Conservation (phyloP, 2,797 vertebrate genomes). For the Phrynocephalus vlangalii region DNA sequence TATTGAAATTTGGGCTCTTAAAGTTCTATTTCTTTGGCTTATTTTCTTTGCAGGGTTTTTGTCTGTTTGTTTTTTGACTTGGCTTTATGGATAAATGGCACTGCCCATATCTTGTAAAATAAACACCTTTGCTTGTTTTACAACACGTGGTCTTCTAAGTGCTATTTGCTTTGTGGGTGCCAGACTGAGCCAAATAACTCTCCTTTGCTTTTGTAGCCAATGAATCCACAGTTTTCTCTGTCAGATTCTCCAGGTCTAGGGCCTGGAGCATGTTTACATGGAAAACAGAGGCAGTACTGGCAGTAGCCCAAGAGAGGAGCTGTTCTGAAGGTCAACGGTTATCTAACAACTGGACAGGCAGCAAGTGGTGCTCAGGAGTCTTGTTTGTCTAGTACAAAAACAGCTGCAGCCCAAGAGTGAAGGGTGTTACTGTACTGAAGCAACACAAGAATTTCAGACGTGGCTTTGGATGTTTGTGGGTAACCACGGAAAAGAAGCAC, state of each 20-base stretch:
- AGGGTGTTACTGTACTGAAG: not conserved
- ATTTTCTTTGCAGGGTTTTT: not conserved
- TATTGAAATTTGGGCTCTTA: not conserved
- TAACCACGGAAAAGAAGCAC: not conserved
- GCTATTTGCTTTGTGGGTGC: conserved; percentile 18
- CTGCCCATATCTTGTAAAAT: not conserved
- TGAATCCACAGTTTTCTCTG: not conserved
- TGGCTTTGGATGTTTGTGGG: not conserved
- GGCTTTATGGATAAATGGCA: not conserved
- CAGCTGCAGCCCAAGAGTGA: no score
- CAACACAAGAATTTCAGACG: not conserved
- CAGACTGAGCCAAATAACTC: conserved; percentile 1
- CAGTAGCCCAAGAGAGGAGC: conserved; percentile 4
- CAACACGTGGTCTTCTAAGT: not conserved
- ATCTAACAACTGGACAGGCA: not conserved
- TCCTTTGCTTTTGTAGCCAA: conserved; percentile 16
- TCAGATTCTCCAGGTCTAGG: not conserved
- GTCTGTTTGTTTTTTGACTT: not conserved
- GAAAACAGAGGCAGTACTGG: conserved; percentile 14
- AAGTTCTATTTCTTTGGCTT: not conserved
- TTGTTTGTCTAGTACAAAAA: not conserved
- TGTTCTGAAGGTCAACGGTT: conserved; percentile 2
- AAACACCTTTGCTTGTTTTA: conserved; percentile 13
- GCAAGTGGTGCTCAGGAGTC: not conserved
- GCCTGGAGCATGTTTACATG: not conserved